Evolutionary conservation across 1,140 invertebrate species (phyloP).

Genomic region (Bombyx mori): ASM3026992v2 NC_085112.1:5890501-5891000

Average conservation of each 20-base stretch:
- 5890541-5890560: too few species aligned
- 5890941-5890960: slow-evolving; percentile 62
- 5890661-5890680: background rate
- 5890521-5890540: too few species aligned
- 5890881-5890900: slow-evolving; percentile 64
- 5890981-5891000: background rate
- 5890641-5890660: too few species aligned
- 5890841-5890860: slow-evolving; percentile 73
- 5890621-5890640: too few species aligned
- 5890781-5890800: slow-evolving; percentile 63
- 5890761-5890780: slow-evolving; percentile 68
- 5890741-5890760: slow-evolving; percentile 58
- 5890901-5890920: slow-evolving; percentile 59
- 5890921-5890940: slow-evolving; percentile 54
- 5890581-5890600: too few species aligned
- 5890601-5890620: too few species aligned
- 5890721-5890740: slow-evolving; percentile 12
- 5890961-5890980: slow-evolving; percentile 24
- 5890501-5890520: too few species aligned
- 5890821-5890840: slow-evolving; percentile 72
- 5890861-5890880: slow-evolving; percentile 72
- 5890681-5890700: slow-evolving; percentile 20
- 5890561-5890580: too few species aligned
- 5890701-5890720: slow-evolving; percentile 1
- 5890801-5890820: slow-evolving; percentile 72